These are phyloP conservation scores for Piscicola geometra DNA, from an alignment of 2,888 invertebrate species.

Conservation along the genomic window DNA sequence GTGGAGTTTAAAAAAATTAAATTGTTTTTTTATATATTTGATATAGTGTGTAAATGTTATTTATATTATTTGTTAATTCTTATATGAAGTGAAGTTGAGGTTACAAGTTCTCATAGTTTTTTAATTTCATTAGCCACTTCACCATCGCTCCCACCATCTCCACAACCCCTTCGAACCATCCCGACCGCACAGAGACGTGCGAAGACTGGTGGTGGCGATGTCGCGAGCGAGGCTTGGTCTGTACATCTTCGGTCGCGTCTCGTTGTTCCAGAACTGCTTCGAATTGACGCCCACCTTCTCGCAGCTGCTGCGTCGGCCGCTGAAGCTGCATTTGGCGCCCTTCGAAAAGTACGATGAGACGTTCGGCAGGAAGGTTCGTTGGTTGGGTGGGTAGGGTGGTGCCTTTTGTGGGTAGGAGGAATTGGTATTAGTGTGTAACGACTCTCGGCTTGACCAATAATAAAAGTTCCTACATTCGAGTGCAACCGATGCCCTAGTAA, in stretches of 20 bases:
- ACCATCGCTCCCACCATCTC: too few relatives aligned
- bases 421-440: too few relatives aligned
- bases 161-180: not conserved
- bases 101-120: not conserved
- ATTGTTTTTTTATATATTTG: too few relatives aligned
- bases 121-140: not conserved
- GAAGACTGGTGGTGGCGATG: slow-evolving; percentile 94
- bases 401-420: too few relatives aligned
- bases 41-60: too few relatives aligned
- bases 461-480: too few relatives aligned
- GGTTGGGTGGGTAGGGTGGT: not conserved
- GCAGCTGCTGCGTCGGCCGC: slow-evolving; percentile 75
- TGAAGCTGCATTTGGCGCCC: slow-evolving; percentile 72
- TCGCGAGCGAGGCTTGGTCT: slow-evolving; percentile 92
- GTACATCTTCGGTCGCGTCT: slow-evolving; percentile 87
- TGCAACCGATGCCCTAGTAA: too few relatives aligned
- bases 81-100: too few relatives aligned
- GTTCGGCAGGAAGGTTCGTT: not conserved
- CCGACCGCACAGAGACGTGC: slow-evolving; percentile 66
- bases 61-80: too few relatives aligned
- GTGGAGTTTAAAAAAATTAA: too few relatives aligned
- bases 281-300: slow-evolving; percentile 88
- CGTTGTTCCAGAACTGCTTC: slow-evolving; percentile 90
- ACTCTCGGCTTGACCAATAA: too few relatives aligned
- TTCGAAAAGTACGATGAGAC: slow-evolving; percentile 71